Base-by-base conservation (phyloP, 2,797 vertebrate species). In the Protonibea diacanthus region DNA sequence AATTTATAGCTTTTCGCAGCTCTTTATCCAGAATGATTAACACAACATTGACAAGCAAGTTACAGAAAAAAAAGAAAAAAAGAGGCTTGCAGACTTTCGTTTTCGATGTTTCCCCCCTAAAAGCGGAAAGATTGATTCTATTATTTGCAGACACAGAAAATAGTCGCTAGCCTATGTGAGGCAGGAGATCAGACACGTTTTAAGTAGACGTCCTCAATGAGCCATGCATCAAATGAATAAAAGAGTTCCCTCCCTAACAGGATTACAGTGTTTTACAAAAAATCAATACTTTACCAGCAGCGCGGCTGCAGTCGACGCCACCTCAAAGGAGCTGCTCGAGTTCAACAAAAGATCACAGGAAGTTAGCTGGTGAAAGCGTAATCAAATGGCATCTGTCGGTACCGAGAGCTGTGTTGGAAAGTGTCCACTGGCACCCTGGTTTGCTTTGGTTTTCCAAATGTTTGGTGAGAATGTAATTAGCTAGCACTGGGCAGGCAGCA, bases 381-480 rank as follows among this genome's bases (percentile, higher is more conserved):
- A 82, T 86, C 74, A 87, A 83, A 84, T 73, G 81, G 82, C 85
- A 79, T 86, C 84, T 84, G 87, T 81, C 58, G 27, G 58, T 55
- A 23, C 75, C 56, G 72, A 9, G 15, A 56, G 73, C 65, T 4
- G 86, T 29, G 76, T 76, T 89, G 88, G 86, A 74, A 23, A 3
- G 59, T 6, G 56, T 82, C 84, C 80, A 83, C 86, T 49, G 78
- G 78, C 85, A 45, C 77, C 56, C 79, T n/a, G 68, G 62, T 78
- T 71, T 65, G 83, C 81, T 87, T 85, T 78, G 74, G 59, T 89
- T 85, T 74, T 75, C 47, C 61, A 90, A 86, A 90, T 82, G 81
- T 86, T 88, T 77, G 82, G 86, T 90, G 91, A 89, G 90, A 90
- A 83, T 82, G 82, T 94, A 93, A 94, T 94, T 90, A 94, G 87